Base-by-base conservation (phyloP, 2,888 invertebrate genomes). In the Epistrophe eligans region DNA sequence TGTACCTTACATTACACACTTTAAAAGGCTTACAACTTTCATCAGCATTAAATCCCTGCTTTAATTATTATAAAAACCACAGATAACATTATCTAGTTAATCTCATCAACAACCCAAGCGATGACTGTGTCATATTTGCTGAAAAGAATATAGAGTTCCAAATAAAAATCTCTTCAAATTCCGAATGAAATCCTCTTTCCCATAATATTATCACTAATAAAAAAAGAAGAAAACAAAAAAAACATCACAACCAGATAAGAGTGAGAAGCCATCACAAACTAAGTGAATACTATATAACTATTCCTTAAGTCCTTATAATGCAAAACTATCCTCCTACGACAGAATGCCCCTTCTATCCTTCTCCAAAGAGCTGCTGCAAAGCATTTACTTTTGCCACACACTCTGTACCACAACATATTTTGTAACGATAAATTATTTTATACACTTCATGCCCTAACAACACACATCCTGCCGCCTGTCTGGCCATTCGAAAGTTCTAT, bases 401-500 rank as follows among this genome's bases (percentile, higher is more conserved):
- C 71, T 43, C 28, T 50, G 50, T 10, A 40, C 77, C 57, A 57
- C 66, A 58, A 71, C 45, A 70, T 81, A 79, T 74, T 79, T 74
- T 48, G 74, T 60, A 66, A 70, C 62, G 62, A 76, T 80, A 79
- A 79, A 83, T 83, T 74, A 83, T 79, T 74, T 73, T 32, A 17
- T 60, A 73, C 45, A 52, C 62, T 43, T 38, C 67, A 35, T 66
- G 38, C 38, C 40, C 40, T 13, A 19, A 4, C n/a, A 35, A 7
- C n/a, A 52, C 38, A 70, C 24, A 55, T 70, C 55, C n/a, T 48
- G 45, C 28, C 28, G 28, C 28, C 48, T 55, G 38, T 40, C 52
- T 67, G 67, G 48, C 48, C 66, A 64, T 64, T 64, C 5, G 32
- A 2, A 48, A 66, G 11, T n/a, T 48, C 17, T 48, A 7, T n/a